Evolutionary conservation across 2,888 invertebrate genomes (phyloP).

Genomic region (Scaptodrosophila latifasciaeformis): DNA sequence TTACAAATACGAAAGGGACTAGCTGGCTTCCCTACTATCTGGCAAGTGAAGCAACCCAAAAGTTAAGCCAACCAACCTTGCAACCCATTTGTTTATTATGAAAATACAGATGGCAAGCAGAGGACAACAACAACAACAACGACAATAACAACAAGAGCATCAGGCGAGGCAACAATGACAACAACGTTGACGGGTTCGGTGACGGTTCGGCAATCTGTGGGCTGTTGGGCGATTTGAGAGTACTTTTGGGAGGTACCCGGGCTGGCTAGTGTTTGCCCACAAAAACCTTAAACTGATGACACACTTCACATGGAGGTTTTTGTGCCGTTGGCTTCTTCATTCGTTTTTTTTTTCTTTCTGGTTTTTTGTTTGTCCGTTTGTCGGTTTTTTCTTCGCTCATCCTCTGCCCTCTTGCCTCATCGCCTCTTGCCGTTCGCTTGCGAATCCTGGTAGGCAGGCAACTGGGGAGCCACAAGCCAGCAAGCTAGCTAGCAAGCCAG

Average conservation of each 20-base stretch:
- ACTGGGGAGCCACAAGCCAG: too few relatives aligned
- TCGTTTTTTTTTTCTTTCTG: conserved; percentile 6
- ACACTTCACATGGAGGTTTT: conserved; percentile 63
- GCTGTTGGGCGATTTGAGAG: too few relatives aligned
- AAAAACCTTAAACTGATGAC: conserved; percentile 69
- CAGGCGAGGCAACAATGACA: too few relatives aligned
- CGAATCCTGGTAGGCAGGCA: too few relatives aligned
- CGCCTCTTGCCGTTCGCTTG: too few relatives aligned
- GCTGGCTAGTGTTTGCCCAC: too few relatives aligned
- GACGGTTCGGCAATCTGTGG: conserved; percentile 6
- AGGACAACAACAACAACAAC: too few relatives aligned
- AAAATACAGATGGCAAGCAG: conserved; percentile 36
- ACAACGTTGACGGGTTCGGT: not conserved
- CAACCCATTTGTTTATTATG: conserved; percentile 67
- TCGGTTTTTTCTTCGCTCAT: conserved; percentile 38
- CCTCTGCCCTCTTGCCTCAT: not conserved
- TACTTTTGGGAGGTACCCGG: too few relatives aligned
- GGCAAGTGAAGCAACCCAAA: conserved; percentile 59
- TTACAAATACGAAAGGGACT: conserved; percentile 44
- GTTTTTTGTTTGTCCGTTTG: conserved; percentile 67
- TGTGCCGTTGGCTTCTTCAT: conserved; percentile 44
- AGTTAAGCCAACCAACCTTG: conserved; percentile 65
- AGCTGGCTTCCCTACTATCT: conserved; percentile 8
- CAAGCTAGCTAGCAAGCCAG: too few relatives aligned
- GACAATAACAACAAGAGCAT: too few relatives aligned